Evolutionary conservation across 2,888 invertebrate genomes (phyloP).

Genomic region (Caenorhabditis zanzibari): DNA sequence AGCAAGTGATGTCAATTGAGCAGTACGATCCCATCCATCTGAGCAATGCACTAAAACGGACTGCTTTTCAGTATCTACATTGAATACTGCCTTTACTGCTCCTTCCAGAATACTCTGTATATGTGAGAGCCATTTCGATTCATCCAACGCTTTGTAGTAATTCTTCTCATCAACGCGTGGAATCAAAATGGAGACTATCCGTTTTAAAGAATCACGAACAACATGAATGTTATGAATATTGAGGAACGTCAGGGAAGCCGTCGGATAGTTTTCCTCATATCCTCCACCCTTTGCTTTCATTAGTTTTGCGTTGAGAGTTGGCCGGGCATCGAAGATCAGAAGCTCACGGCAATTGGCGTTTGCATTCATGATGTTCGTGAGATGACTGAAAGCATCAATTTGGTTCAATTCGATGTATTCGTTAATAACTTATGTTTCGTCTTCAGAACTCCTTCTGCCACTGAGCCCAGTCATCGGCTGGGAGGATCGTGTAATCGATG

Average conservation of each 20-base stretch:
- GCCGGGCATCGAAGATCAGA: constrained; percentile 98
- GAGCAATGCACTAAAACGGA: constrained; percentile 97
- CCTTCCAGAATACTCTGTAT: constrained; percentile 94
- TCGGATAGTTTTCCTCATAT: constrained; percentile 96
- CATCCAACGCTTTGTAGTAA: constrained; percentile 93
- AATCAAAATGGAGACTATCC: constrained; percentile 95
- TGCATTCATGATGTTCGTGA: constrained; percentile 96
- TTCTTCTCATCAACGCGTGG: constrained; percentile 95
- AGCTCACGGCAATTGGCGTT: constrained; percentile 98
- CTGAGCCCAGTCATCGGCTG: constrained; percentile 96
- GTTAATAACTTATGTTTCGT: constrained; percentile 83
- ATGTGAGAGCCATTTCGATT: constrained; percentile 97
- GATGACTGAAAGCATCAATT: constrained; percentile 86
- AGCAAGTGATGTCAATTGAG: constrained; percentile 93
- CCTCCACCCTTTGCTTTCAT: constrained; percentile 94
- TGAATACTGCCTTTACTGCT: constrained; percentile 95
- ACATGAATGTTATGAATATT: constrained; percentile 99
- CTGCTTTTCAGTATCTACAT: constrained; percentile 96
- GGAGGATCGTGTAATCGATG: constrained; percentile 95
- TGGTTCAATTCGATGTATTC: too few relatives aligned
- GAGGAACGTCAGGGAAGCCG: constrained; percentile 96
- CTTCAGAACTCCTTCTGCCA: constrained; percentile 76
- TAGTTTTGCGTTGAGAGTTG: constrained; percentile 96
- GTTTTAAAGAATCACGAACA: constrained; percentile 95
- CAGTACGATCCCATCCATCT: constrained; percentile 98